Percentiles rank a stretch among this genome's conserved stretches.
Evolutionary conservation across 2,113 vertebrate genomes (phyloP).

Genomic region (Glaucomys volans): DNA sequence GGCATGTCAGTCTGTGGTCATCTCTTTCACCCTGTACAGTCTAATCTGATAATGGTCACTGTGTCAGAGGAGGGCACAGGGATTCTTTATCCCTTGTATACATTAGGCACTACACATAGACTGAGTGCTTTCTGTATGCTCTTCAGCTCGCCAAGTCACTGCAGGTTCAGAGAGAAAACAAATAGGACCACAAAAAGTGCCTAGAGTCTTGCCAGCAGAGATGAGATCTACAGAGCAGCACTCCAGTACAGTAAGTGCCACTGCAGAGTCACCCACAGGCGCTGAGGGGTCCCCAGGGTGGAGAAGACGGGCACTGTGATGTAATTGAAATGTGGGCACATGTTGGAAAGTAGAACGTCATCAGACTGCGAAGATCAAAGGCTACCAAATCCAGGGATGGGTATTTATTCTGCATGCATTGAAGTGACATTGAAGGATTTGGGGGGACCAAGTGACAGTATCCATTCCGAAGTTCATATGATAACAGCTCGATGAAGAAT

Average conservation of each 20-base stretch:
- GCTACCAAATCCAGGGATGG: fast-evolving
- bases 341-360: neutral
- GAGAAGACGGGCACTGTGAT: neutral
- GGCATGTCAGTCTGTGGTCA: neutral
- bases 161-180: neutral
- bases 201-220: too few relatives aligned
- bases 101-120: neutral
- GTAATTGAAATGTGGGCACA: neutral
- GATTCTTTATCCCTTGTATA: fast-evolving
- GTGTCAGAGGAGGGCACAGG: neutral
- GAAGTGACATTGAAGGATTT: fast-evolving
- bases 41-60: neutral
- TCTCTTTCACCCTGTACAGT: neutral
- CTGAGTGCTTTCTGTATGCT: fast-evolving
- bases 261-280: fast-evolving
- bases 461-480: neutral
- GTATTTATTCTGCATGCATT: neutral
- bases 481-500: neutral
- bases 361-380: neutral
- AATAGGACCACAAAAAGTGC: neutral
- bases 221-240: fast-evolving
- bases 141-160: fast-evolving
- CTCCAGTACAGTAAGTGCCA: fast-evolving
- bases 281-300: fast-evolving
- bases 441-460: neutral